Percentiles rank a stretch among this genome's conserved stretches.
These are phyloP conservation scores for Dorcus parallelipipedus DNA, from an alignment of 2,888 invertebrate species.

Conservation along the genomic window DNA sequence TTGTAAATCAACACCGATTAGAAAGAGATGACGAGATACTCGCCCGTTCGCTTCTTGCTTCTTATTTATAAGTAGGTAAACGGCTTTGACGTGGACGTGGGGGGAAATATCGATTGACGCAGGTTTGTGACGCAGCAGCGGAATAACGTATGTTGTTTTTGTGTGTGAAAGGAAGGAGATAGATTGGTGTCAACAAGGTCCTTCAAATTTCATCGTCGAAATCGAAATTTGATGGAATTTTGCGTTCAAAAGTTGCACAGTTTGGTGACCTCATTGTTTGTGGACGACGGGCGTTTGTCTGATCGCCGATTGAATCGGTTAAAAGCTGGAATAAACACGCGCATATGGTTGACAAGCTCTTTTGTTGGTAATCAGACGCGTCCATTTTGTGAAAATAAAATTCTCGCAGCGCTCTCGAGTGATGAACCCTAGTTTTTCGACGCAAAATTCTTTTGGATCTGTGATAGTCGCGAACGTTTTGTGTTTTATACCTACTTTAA, in stretches of 20 bases:
- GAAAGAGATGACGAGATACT: too few relatives aligned
- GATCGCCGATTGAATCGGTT: not conserved
- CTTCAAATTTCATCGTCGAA: conserved; percentile 16
- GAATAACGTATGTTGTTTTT: conserved; percentile 10
- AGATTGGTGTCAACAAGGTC: conserved; percentile 15
- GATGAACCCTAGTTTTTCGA: conserved; percentile 31
- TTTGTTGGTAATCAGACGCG: conserved; percentile 39
- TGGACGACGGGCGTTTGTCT: not conserved
- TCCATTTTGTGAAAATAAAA: conserved; percentile 47
- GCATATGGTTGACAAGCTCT: conserved; percentile 37
- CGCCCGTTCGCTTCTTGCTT: too few relatives aligned
- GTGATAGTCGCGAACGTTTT: conserved; percentile 41
- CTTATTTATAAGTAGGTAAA: not conserved
- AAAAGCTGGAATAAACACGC: conserved; percentile 14
- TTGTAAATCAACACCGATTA: too few relatives aligned
- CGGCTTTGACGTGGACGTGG: not conserved
- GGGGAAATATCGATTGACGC: conserved; percentile 23
- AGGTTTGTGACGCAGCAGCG: conserved; percentile 21
- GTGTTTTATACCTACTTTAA: conserved; percentile 17
- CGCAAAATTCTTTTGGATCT: conserved; percentile 44
- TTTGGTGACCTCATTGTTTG: conserved; percentile 23
- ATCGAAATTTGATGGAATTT: conserved; percentile 33
- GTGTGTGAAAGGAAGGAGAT: conserved; percentile 15
- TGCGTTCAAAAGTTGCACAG: conserved; percentile 38
- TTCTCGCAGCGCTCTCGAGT: conserved; percentile 32